Percentiles rank a stretch among this genome's conserved stretches.
phyloP scores from a whole-genome alignment of 2,797 vertebrate genomes.

The Lagorchestes hirsutus region DNA sequence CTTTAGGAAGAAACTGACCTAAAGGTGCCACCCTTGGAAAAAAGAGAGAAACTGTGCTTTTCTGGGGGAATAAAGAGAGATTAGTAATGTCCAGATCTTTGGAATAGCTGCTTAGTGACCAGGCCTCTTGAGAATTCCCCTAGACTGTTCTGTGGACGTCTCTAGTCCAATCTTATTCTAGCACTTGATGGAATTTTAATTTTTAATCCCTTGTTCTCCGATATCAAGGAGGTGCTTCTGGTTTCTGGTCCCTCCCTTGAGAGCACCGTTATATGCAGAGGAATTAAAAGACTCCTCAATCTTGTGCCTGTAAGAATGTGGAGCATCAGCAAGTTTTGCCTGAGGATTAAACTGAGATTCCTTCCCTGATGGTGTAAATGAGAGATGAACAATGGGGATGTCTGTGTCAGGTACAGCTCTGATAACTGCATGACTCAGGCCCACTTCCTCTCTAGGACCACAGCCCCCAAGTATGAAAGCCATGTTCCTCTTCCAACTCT shows the following conservation, averaged over 20 bases:
- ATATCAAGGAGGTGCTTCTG: background rate
- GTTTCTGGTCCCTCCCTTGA: background rate
- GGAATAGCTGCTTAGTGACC: no score
- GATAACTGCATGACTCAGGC: no score
- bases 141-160: background rate
- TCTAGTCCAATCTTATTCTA: background rate
- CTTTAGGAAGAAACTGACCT: background rate
- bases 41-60: background rate
- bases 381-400: no score
- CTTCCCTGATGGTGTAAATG: no score
- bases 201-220: background rate
- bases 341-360: no score
- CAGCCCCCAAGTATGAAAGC: no score
- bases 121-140: background rate
- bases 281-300: background rate
- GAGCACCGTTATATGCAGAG: background rate
- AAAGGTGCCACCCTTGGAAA: background rate
- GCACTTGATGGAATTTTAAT: background rate
- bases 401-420: no score
- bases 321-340: no score
- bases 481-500: no score
- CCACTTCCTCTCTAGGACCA: no score
- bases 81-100: background rate
- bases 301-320: no score
- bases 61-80: background rate